These are phyloP conservation scores for Amblyjoppa fuscipennis DNA, from an alignment of 2,888 invertebrate species.

Conservation along the genomic window DNA sequence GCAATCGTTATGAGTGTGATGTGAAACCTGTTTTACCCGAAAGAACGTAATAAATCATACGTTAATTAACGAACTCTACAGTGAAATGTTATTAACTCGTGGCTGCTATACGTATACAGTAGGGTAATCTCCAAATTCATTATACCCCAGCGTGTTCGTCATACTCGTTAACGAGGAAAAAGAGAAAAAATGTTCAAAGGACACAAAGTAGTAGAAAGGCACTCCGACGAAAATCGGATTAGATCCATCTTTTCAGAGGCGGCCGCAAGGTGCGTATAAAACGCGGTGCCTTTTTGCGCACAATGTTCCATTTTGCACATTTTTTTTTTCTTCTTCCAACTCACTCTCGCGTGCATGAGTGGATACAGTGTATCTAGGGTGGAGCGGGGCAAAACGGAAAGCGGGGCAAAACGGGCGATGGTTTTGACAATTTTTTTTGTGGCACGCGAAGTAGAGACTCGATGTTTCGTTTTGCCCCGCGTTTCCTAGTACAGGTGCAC, in stretches of 20 bases:
- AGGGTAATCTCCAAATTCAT: not conserved
- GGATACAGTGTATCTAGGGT: not conserved
- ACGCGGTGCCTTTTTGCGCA: slow-evolving; percentile 48
- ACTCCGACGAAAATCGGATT: slow-evolving; percentile 69
- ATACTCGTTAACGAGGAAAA: slow-evolving; percentile 5
- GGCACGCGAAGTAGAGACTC: not conserved
- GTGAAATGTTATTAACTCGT: not conserved
- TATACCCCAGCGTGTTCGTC: not conserved
- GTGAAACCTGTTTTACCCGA: slow-evolving; percentile 11
- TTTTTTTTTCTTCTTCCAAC: slow-evolving; percentile 3
- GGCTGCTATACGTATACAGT: not conserved
- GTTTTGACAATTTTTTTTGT: not conserved
- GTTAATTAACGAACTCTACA: slow-evolving; percentile 17
- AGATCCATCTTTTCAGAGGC: slow-evolving; percentile 67
- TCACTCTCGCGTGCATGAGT: not conserved
- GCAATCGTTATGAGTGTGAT: slow-evolving; percentile 37
- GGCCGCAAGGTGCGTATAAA: slow-evolving; percentile 48
- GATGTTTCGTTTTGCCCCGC: not conserved
- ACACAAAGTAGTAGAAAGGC: slow-evolving; percentile 15
- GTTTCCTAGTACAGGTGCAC: not conserved
- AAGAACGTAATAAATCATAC: slow-evolving; percentile 14
- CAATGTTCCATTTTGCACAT: slow-evolving; percentile 30
- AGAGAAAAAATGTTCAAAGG: not conserved
- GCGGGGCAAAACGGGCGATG: not conserved
- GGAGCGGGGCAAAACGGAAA: not conserved